Evolutionary conservation across 2,888 invertebrate species (phyloP), one percentile per base, ranked within the genome.

Genomic region (Campoplex capitator): DNA sequence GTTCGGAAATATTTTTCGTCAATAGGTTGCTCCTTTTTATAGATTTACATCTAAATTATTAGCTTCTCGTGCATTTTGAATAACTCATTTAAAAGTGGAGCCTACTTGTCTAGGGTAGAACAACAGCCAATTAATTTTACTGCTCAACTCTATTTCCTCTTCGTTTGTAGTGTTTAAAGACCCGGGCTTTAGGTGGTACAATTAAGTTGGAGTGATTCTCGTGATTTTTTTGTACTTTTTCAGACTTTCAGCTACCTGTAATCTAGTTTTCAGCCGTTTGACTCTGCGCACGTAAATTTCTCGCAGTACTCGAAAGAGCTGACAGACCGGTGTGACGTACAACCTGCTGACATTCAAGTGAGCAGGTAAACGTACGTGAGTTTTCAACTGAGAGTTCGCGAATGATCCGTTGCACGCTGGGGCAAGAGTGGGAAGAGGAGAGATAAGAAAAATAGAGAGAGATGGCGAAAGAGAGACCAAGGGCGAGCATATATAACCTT

Each of bases 291-390:
- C 54, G 56, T 73, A 65, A 45, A 70, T 28, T 65, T 65, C 45
- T 18, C 38, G 16, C 18, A 75, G 42, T n/a, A 45, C 65, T 51
- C 45, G 28, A 67, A 71, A 58, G 38, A 28, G 16, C 3, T 8
- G 70, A 23, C 23, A 71, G 62, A 56, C 54, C 13, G 84, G 88
- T 56, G 51, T 11, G 38, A 54, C 45, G 67, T 74, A 42, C 74
- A 62, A 51, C n/a, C 28, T 67, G 78, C 16, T 28, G 76, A 54
- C 56, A 48, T 73, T 65, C 28, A 45, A 67, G 77, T 54, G 54
- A 68, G 28, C 71, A 71, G 70, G 71, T 54, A 54, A 85, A 70
- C 80, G 71, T 78, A 70, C 73, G 77, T 74, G 85, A 78, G 68
- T 67, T 45, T 23, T 54, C 48, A 38, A 56, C 68, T 48, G 35